Conservation (phyloP, 2,888 invertebrate genomes). For the Thecophora atra region DNA sequence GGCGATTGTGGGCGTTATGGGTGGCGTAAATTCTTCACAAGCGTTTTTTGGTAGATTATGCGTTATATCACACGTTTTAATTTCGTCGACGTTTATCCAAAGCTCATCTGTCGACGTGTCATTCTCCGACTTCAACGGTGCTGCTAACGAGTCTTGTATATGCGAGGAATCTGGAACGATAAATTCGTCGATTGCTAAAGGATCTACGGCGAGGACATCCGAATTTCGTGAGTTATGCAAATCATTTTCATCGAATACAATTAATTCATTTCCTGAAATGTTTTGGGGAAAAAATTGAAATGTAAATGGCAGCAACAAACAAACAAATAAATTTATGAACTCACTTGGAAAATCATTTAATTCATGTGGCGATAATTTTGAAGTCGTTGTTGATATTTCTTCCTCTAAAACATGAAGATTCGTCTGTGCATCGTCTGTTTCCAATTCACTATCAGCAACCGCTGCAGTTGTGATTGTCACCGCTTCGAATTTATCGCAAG, state of each 20-base stretch:
- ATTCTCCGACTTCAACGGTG: constrained; percentile 49
- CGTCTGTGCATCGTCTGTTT: constrained; percentile 20
- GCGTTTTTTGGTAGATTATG: constrained; percentile 54
- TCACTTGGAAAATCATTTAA: constrained; percentile 23
- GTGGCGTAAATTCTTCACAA: background rate
- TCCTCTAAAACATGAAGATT: constrained; percentile 30
- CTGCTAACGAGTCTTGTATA: constrained; percentile 40
- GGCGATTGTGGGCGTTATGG: constrained; percentile 10
- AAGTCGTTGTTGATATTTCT: background rate
- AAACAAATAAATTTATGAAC: background rate
- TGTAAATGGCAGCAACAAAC: background rate
- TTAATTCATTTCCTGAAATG: constrained; percentile 53
- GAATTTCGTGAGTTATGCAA: constrained; percentile 56
- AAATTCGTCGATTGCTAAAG: constrained; percentile 63
- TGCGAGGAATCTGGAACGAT: background rate
- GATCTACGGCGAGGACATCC: constrained; percentile 62
- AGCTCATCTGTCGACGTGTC: constrained; percentile 51
- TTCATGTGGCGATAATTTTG: constrained; percentile 6
- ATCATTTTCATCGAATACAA: constrained; percentile 56
- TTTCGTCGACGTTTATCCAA: constrained; percentile 49
- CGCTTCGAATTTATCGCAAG: constrained; percentile 54
- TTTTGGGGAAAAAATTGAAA: constrained; percentile 11
- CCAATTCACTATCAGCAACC: constrained; percentile 19
- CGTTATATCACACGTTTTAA: constrained; percentile 36
- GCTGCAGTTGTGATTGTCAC: constrained; percentile 46